phyloP scores from a whole-genome alignment of 2,888 invertebrate species.

The Drosophila percnosoma region DNA sequence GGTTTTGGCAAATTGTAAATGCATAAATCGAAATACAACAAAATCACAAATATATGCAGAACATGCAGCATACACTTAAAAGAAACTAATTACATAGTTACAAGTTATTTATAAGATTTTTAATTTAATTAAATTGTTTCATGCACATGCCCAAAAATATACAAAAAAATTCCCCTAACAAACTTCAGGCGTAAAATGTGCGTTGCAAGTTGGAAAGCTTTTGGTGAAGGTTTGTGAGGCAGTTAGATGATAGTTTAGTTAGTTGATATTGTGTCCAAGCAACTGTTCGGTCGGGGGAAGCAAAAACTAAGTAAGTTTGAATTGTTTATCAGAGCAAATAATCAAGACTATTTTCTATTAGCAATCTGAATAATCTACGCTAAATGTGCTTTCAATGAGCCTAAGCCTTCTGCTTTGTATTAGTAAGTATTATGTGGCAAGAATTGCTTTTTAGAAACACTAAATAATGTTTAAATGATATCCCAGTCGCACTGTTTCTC shows the following conservation, averaged over 20 bases:
- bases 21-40: slow-evolving; percentile 49
- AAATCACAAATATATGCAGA: slow-evolving; percentile 27
- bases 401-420: slow-evolving; percentile 52
- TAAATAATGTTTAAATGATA: no score
- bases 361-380: slow-evolving; percentile 39
- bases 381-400: slow-evolving; percentile 73
- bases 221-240: not conserved
- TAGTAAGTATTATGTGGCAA: slow-evolving; percentile 54
- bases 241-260: slow-evolving; percentile 9
- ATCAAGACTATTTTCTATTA: slow-evolving; percentile 11
- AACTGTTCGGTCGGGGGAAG: not conserved
- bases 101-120: slow-evolving; percentile 1
- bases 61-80: slow-evolving; percentile 43
- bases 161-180: not conserved
- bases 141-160: slow-evolving; percentile 33
- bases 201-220: slow-evolving; percentile 7
- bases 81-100: slow-evolving; percentile 11
- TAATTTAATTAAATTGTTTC: not conserved
- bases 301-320: slow-evolving; percentile 18
- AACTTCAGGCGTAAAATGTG: slow-evolving; percentile 15
- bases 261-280: not conserved
- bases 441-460: not conserved
- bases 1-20: slow-evolving; percentile 64
- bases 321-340: slow-evolving; percentile 16
- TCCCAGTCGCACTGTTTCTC: slow-evolving; percentile 47